phyloP scores from a whole-genome alignment of 35 echinoderm and acorn worm species.

The Holothuria glaberrima region DNA sequence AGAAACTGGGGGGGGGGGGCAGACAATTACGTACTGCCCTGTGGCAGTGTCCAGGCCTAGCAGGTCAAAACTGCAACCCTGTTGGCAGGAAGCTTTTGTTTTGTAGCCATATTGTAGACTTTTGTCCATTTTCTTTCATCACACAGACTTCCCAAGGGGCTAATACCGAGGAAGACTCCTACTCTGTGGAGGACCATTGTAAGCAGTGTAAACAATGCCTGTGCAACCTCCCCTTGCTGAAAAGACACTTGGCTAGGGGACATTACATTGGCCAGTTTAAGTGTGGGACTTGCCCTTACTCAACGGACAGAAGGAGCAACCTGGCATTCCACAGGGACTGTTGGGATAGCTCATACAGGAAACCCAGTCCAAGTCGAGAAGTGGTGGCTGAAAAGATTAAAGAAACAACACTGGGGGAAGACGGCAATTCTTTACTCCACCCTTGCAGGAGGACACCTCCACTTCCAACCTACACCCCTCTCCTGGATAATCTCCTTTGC shows the following conservation, averaged over 20 bases:
- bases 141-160: background rate
- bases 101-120: background rate
- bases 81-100: background rate
- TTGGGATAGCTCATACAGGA: background rate
- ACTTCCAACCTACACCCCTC: background rate
- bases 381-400: background rate
- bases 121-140: background rate
- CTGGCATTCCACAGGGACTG: background rate
- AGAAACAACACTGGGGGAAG: background rate
- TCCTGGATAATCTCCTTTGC: background rate
- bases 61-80: background rate
- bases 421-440: background rate
- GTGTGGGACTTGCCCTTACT: background rate
- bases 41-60: background rate
- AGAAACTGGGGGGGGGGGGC: background rate
- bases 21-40: background rate
- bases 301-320: background rate
- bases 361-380: background rate
- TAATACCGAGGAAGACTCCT: background rate
- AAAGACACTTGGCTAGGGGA: background rate
- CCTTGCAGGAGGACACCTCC: background rate
- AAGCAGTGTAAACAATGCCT: background rate
- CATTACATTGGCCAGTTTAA: background rate
- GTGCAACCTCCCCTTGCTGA: background rate
- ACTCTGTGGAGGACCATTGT: background rate